phyloP scores from a whole-genome alignment of 2,113 vertebrate genomes.

The Heloderma charlesbogerti region DNA sequence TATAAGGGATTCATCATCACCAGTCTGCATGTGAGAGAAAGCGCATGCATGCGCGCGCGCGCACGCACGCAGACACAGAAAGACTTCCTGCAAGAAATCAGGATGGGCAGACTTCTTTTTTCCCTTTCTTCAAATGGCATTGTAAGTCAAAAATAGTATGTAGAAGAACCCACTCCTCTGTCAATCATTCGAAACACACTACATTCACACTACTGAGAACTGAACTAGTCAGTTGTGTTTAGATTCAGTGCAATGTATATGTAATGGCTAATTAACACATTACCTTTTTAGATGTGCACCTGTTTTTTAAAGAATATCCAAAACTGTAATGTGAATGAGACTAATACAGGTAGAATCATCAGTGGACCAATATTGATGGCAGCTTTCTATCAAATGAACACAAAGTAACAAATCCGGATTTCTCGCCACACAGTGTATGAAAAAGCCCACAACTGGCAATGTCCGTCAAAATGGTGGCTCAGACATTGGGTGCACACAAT shows the following conservation, averaged over 20 bases:
- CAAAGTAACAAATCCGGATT: background rate
- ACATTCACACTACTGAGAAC: background rate
- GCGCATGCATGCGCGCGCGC: no score
- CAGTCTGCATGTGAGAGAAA: slow-evolving; percentile 7
- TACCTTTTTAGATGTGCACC: background rate
- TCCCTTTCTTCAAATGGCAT: background rate
- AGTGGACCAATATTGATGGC: background rate
- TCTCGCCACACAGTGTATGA: background rate
- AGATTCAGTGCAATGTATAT: background rate
- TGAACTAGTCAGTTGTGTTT: background rate
- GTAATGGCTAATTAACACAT: background rate
- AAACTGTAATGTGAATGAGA: background rate
- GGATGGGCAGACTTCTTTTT: background rate
- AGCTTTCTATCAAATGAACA: background rate
- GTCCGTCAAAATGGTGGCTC: background rate
- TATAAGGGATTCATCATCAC: slow-evolving; percentile 49
- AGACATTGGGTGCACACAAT: background rate
- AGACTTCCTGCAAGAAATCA: background rate
- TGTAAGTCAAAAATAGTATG: background rate
- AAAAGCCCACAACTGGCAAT: background rate
- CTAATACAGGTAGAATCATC: background rate
- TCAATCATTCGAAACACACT: background rate
- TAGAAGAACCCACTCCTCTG: background rate
- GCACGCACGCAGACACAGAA: background rate
- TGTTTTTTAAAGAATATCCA: background rate